A percentile compares a stretch with the other conserved stretches of the same genome.
These are phyloP conservation scores for Okapia johnstoni DNA, from an alignment of 2,113 vertebrate species.

Conservation along the genomic window DNA sequence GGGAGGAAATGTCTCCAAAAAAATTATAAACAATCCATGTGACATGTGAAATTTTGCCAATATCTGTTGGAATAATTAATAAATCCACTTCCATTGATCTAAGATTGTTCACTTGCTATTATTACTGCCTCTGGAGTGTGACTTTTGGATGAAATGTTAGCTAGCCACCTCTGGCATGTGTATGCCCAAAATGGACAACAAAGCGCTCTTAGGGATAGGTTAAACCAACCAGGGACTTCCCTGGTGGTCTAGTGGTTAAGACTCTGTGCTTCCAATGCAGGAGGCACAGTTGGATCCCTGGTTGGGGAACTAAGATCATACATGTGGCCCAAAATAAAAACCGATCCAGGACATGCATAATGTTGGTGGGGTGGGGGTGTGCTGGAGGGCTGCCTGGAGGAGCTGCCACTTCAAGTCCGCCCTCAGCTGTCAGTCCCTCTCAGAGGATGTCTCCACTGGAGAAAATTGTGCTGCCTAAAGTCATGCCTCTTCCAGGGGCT, in stretches of 20 bases:
- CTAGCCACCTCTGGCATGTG: background rate
- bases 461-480: background rate
- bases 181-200: background rate
- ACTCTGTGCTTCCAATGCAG: background rate
- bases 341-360: background rate
- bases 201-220: background rate
- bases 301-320: background rate
- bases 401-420: background rate
- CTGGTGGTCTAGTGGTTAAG: background rate
- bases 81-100: background rate
- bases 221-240: background rate
- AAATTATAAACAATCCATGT: background rate
- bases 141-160: background rate
- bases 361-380: background rate
- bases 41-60: background rate
- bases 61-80: background rate
- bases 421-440: background rate
- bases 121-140: background rate
- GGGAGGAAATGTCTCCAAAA: background rate
- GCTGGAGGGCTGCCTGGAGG: background rate
- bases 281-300: background rate
- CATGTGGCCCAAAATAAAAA: background rate
- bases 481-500: background rate
- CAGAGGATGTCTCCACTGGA: background rate
- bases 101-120: background rate